These are phyloP conservation scores for Nesoenas mayeri DNA, from an alignment of 2,113 vertebrate species.

Conservation along the genomic window DNA sequence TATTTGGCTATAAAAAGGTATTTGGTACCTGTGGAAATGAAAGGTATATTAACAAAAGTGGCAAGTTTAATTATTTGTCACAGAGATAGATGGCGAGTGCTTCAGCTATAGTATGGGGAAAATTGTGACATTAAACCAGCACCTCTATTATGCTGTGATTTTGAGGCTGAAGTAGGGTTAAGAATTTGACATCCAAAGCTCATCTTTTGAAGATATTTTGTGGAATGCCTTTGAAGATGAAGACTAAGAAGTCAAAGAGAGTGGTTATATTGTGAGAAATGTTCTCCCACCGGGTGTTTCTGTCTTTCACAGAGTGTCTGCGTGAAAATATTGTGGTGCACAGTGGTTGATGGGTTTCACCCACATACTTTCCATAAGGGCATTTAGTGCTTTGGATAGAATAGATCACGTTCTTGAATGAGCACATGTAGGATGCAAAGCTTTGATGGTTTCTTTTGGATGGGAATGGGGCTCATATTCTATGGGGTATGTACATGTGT, in stretches of 20 bases:
- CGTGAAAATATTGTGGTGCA: background rate
- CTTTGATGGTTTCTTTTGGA: conserved; percentile 56
- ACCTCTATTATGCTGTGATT: background rate
- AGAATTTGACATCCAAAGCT: conserved; percentile 26
- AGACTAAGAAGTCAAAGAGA: conserved; percentile 46
- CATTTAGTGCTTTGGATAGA: conserved; percentile 39
- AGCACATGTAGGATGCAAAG: background rate
- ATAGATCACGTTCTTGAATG: conserved; percentile 48
- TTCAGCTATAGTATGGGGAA: background rate
- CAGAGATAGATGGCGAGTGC: background rate
- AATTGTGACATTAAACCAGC: background rate
- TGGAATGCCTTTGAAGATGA: conserved; percentile 67
- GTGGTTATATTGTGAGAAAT: background rate
- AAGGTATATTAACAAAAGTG: background rate
- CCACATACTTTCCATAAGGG: conserved; percentile 36
- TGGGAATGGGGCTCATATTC: conserved; percentile 7
- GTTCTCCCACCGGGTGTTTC: conserved; percentile 26
- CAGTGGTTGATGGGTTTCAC: conserved; percentile 38
- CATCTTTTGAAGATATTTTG: conserved; percentile 51
- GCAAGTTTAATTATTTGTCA: background rate
- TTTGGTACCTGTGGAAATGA: background rate
- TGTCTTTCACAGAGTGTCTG: background rate
- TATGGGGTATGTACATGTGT: conserved; percentile 11
- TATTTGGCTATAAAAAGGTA: background rate
- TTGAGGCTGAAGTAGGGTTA: background rate